Percentiles rank a stretch among this genome's conserved stretches.
phyloP scores from a whole-genome alignment of 2,888 invertebrate species.

The Protonemura montana region DNA sequence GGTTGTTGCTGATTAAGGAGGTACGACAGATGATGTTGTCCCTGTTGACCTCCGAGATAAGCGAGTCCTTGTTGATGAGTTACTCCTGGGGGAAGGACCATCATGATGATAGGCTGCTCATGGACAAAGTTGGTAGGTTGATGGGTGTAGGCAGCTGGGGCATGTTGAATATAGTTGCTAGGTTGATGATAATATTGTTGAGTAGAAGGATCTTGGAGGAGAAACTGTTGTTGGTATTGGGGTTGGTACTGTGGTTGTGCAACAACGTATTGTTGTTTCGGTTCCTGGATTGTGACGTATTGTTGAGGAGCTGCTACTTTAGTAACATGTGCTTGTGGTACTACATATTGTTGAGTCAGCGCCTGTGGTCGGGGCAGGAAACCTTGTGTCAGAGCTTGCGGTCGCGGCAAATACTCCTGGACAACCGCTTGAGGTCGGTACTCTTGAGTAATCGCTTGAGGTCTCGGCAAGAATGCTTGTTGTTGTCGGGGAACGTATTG shows the following conservation, averaged over 20 bases:
- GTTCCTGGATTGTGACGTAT: conserved; percentile 4
- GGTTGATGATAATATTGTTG: not conserved
- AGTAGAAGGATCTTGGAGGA: not conserved
- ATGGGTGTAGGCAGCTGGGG: not conserved
- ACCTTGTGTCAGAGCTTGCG: not conserved
- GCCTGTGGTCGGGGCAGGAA: not conserved
- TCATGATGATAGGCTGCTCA: conserved; percentile 21
- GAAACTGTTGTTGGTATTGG: conserved; percentile 12
- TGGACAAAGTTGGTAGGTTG: not conserved
- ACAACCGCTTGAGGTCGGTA: not conserved
- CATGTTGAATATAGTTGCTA: conserved; percentile 9
- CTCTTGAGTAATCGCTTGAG: not conserved
- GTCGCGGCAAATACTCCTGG: not conserved
- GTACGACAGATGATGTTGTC: not conserved
- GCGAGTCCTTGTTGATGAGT: conserved; percentile 18
- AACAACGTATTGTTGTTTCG: conserved; percentile 17
- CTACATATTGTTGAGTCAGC: not conserved
- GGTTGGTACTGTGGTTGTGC: conserved; percentile 4
- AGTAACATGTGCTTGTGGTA: not conserved
- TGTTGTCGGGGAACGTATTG: not conserved
- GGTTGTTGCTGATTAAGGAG: not conserved
- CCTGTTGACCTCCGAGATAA: conserved; percentile 16
- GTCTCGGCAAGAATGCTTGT: not conserved
- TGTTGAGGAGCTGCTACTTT: conserved; percentile 5
- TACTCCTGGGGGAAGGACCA: conserved; percentile 14